Base-by-base conservation (phyloP, 2,113 vertebrate species). In the Ameiurus melas region DNA sequence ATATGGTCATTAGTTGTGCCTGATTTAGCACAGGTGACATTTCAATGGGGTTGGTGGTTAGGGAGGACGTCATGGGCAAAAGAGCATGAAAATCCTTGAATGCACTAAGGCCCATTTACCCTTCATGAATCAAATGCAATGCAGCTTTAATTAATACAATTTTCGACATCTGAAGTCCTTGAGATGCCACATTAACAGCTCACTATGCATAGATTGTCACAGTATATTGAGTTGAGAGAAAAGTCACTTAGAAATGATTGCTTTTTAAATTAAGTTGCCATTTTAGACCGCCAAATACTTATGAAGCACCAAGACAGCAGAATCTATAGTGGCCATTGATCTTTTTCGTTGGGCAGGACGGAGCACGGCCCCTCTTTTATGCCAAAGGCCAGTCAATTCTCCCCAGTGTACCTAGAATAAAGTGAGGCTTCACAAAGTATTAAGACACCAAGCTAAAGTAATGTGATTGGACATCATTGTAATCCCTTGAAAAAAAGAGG, bases 191-290 rank as follows among this genome's bases (percentile, higher is more conserved):
- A 94, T 95, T 95, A 95, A 94, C 94, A 93, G 93, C 88, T 86
- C 80, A 90, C 92, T 92, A 92, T 91, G 92, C 93, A 94, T 93
- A 93, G 94, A 95, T 95, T 96, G 93, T 94, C 91, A 93, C 91
- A 89, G 87, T 91, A 89, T 94, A 95, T 94, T 92, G 94, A 94
- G 92, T 91, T 89, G 70, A 22, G 91, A 92, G 92, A 94, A 95
- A 95, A 96, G 93, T 94, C 94, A 94, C 93, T 96, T 95, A 94
- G 92, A 93, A 92, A 94, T 95, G 94, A 96, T 96, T 95, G 95
- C 93, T 94, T 95, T 94, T 95, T 95, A 95, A 96, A 96, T 95
- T 93, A 93, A 96, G 94, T 94, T 95, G 93, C 94, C 94, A 95
- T 95, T 96, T 96, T 94, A 94, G 94, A 92, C 95, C 95, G 94